Evolutionary conservation across 2,113 vertebrate species (phyloP), one percentile per base, ranked within the genome.

Genomic region (Sterrhoptilus dennistouni): DNA sequence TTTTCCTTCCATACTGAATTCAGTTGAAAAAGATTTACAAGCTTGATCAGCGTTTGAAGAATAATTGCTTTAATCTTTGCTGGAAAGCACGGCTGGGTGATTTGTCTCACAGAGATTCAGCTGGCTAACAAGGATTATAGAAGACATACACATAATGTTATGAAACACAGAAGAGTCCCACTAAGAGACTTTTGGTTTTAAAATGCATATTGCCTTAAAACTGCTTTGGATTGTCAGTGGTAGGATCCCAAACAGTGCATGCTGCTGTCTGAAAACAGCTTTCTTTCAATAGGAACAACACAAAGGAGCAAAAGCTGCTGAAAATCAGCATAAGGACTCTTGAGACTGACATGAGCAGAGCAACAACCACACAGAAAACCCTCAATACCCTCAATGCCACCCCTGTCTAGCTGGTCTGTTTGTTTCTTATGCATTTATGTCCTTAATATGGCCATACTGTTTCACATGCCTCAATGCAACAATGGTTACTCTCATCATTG

Each of bases 61-160:
- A 90, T 28, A 94, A 82, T 82, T 79, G 54, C 76, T 96, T 94
- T 94, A 91, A 91, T 89, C 89, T 92, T 90, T 57, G 47, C 57
- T 90, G 83, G 69, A 74, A 86, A 90, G 75, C 60, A 40, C 0
- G 4, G 45, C 65, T 68, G 79, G 56, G 42, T 40, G 44, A 83
- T 95, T 85, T 85, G 57, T 78, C 83, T 95, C 78, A 38, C n/a
- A 47, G 71, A 81, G 77, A 49, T 81, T 53, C 4, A 8, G 66
- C 74, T 79, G 38, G 69, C 66, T 91, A 87, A 75, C 70, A 71
- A 84, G 36, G 29, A 49, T 66, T 83, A 71, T 0, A 44, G 40
- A 80, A 89, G 63, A 68, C 42, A 47, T 35, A 80, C 9, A 74
- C 36, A 57, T 12, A 54, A 69, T n/a, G 33, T 71, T 79, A 87